Conservation (phyloP, 2,888 invertebrate species). For the Himalopsyche kuldschensis region DNA sequence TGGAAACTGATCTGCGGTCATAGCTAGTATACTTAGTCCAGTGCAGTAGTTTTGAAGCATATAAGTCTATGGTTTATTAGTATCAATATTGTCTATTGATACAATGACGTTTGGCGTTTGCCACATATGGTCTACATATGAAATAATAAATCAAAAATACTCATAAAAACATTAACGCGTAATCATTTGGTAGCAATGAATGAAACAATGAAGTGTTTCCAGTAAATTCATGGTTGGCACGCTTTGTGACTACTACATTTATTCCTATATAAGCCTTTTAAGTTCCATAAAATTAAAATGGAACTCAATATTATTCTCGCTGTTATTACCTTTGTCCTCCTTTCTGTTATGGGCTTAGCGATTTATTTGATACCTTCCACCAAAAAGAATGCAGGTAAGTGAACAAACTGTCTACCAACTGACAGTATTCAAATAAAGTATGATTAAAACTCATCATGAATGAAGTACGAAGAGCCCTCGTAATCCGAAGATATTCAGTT, state of each 20-base stretch:
- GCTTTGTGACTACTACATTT: not conserved
- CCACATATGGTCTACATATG: not conserved
- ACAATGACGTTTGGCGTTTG: not conserved
- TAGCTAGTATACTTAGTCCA: no score
- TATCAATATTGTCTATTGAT: no score
- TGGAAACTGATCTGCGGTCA: no score
- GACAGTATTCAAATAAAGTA: no score
- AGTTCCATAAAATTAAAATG: conserved; percentile 6
- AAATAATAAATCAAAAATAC: not conserved
- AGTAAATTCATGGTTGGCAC: not conserved
- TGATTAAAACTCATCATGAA: no score
- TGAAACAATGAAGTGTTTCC: not conserved
- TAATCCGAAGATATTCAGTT: no score
- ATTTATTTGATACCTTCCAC: conserved; percentile 13
- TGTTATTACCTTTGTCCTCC: conserved; percentile 28
- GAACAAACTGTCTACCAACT: not conserved
- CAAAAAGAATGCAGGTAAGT: not conserved
- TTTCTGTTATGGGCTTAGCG: conserved; percentile 22
- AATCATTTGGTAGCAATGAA: not conserved
- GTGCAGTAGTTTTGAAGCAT: no score
- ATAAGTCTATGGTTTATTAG: no score
- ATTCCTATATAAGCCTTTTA: not conserved
- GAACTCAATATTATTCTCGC: conserved; percentile 34
- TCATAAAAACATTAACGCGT: not conserved
- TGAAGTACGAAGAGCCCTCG: no score